Evolutionary conservation across 2,113 vertebrate genomes (phyloP), one percentile per base, ranked within the genome.

Genomic region (Nycticorax nycticorax): DNA sequence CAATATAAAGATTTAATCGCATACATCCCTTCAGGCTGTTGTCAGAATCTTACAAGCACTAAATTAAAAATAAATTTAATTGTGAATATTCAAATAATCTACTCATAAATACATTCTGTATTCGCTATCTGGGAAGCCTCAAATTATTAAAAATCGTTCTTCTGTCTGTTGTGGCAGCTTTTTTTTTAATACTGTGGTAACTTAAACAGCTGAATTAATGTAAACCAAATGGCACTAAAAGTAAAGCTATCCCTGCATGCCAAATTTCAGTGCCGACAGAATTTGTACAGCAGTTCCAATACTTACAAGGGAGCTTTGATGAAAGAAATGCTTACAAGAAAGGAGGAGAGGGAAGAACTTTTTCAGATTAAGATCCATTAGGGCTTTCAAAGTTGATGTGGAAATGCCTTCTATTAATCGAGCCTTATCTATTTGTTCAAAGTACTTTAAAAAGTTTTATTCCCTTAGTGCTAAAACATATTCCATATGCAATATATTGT

Each of bases 131-230:
- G 68, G 72, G 60, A 94, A 94, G 59, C 89, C 63, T 93, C 84
- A 92, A 59, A 72, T 92, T 96, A 68, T 24, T 93, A 57, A 74
- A 96, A 93, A 43, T 74, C 60, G 45, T 94, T 56, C 59, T 92
- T 96, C 50, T 85, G 39, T 75, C 77, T 93, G 71, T 66, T 92
- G 74, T 72, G 52, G 69, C 1, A 2, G 62, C 56, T 75, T 86
- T 94, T 91, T 74, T 85, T 86, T 96, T 92, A 83, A 89, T 92
- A 24, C 56, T 96, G 53, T 3, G 60, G 90, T 96, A 91, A 76
- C 21, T 41, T 85, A 75, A 79, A 91, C 66, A 95, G 60, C 43
- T 96, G 85, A 86, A 88, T 91, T 84, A 80, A 95, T 60, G 62
- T 93, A 95, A 97, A 95, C 67, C 85, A 89, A 80, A 59, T 92